Percentiles rank a stretch among this genome's conserved stretches.
Conservation (phyloP, 1,140 invertebrate genomes). For the Tetragonula clypearis region DNA sequence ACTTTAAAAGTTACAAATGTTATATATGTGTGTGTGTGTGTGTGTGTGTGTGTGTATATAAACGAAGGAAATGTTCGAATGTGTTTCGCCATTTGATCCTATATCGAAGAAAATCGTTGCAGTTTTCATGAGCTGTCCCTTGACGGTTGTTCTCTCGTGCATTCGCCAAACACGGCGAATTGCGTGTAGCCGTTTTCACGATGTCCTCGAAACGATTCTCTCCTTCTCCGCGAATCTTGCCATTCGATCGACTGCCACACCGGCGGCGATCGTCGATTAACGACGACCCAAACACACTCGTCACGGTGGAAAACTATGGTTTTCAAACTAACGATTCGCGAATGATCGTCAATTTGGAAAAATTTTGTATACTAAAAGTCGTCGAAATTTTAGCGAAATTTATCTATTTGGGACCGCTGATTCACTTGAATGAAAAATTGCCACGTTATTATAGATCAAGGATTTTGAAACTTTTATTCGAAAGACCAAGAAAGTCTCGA, state of each 20-base stretch:
- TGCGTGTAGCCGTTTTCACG: slow-evolving; percentile 45
- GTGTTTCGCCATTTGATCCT: background rate
- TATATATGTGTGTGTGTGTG: no score
- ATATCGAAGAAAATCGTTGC: slow-evolving; percentile 32
- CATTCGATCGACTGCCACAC: background rate
- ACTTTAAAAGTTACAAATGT: no score
- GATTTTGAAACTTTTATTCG: no score
- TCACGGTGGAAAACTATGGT: accelerated
- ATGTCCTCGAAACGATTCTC: slow-evolving; percentile 63
- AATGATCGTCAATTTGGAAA: no score
- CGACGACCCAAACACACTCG: background rate
- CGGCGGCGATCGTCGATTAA: background rate
- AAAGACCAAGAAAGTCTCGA: no score
- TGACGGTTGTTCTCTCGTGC: slow-evolving; percentile 15
- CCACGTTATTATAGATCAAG: no score
- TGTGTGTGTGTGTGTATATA: no score
- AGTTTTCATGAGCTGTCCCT: slow-evolving; percentile 50
- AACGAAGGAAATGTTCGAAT: background rate
- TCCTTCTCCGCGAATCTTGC: slow-evolving; percentile 19
- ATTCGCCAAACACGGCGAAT: slow-evolving; percentile 53
- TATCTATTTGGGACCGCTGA: no score
- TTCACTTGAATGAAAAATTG: no score
- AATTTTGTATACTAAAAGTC: no score
- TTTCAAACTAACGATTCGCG: background rate
- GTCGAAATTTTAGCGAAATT: no score